Percentiles rank a stretch among this genome's conserved stretches.
These are phyloP conservation scores for Germaria angustata DNA, from an alignment of 2,888 invertebrate genomes.

Conservation along the genomic window DNA sequence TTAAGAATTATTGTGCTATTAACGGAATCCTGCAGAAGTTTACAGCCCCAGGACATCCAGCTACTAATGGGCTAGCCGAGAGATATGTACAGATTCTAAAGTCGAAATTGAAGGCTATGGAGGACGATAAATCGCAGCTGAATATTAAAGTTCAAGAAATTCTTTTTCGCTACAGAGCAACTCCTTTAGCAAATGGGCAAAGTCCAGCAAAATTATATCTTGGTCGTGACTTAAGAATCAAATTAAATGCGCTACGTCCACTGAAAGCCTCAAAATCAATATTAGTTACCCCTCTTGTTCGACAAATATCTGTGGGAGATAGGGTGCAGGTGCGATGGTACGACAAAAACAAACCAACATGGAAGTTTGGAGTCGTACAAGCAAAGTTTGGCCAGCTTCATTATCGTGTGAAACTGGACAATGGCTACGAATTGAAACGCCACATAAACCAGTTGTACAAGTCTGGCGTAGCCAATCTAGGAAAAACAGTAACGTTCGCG, in stretches of 20 bases:
- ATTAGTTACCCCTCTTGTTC: neutral
- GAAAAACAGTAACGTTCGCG: too few relatives aligned
- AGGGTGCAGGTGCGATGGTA: slow-evolving; percentile 30
- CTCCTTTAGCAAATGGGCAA: slow-evolving; percentile 42
- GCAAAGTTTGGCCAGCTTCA: too few relatives aligned
- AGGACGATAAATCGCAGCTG: slow-evolving; percentile 78
- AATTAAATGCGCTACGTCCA: slow-evolving; percentile 36
- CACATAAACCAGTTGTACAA: slow-evolving; percentile 48
- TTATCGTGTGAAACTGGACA: too few relatives aligned
- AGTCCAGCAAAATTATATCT: slow-evolving; percentile 51
- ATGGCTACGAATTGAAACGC: slow-evolving; percentile 48
- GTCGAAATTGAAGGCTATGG: slow-evolving; percentile 43
- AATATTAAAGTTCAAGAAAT: slow-evolving; percentile 32
- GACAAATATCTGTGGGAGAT: slow-evolving; percentile 37
- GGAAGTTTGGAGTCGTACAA: slow-evolving; percentile 54
- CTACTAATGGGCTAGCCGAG: slow-evolving; percentile 47
- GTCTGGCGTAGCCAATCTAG: too few relatives aligned
- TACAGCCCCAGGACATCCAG: slow-evolving; percentile 50
- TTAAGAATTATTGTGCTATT: slow-evolving; percentile 35
- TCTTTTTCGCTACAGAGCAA: slow-evolving; percentile 47
- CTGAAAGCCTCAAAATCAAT: neutral
- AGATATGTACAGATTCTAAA: slow-evolving; percentile 58
- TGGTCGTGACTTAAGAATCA: slow-evolving; percentile 20
- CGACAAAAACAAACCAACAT: slow-evolving; percentile 25
- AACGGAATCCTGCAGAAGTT: slow-evolving; percentile 58